These are phyloP conservation scores for Loriculus beryllinus DNA, from an alignment of 2,797 vertebrate species.

Conservation along the genomic window DNA sequence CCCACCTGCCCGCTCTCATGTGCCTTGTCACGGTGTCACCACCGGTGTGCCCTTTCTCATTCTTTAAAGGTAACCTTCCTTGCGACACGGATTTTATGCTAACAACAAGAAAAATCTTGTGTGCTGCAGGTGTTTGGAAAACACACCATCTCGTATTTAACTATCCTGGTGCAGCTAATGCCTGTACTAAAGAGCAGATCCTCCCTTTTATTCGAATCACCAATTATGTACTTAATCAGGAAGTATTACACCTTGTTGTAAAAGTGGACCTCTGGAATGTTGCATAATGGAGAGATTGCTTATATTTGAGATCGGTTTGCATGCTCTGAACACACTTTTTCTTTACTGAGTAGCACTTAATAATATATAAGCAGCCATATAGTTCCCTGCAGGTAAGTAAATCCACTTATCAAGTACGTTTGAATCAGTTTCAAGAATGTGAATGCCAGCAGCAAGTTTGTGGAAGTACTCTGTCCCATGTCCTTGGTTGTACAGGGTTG, in stretches of 20 bases:
- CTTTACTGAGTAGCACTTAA: background rate
- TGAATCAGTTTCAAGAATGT: background rate
- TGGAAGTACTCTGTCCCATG: background rate
- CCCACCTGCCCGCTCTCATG: accelerated
- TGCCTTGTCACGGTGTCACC: accelerated
- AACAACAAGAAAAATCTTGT: background rate
- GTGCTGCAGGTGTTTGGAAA: background rate
- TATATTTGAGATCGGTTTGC: background rate
- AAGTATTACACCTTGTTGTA: background rate
- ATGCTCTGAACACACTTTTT: background rate
- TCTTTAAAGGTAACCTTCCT: accelerated
- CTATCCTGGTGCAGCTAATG: accelerated
- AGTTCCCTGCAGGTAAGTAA: background rate
- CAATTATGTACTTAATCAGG: background rate
- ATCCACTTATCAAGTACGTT: background rate
- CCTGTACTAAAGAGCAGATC: background rate
- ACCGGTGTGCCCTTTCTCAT: accelerated
- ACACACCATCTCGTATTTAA: accelerated
- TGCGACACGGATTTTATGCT: accelerated
- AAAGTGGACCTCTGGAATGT: background rate
- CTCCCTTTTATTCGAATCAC: background rate
- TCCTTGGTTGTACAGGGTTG: background rate
- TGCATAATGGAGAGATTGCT: background rate
- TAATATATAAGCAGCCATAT: background rate
- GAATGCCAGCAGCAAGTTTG: background rate